Percentiles rank a stretch among this genome's conserved stretches.
Conservation (phyloP, 2,113 vertebrate genomes). For the Mesocricetus auratus region DNA sequence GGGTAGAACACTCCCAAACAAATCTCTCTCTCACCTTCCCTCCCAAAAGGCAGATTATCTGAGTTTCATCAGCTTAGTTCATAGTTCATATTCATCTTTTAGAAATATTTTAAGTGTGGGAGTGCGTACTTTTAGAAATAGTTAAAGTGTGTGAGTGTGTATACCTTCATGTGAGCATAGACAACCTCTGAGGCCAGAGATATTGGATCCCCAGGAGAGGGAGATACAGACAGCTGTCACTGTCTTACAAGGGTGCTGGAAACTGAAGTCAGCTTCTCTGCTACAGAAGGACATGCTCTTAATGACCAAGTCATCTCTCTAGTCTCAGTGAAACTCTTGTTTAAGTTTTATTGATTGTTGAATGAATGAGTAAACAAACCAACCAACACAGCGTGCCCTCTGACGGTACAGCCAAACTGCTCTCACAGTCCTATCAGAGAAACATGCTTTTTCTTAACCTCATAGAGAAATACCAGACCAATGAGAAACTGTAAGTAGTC, state of each 20-base stretch:
- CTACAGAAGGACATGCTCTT: too few species aligned
- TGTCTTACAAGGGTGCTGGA: background rate
- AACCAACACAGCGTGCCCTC: background rate
- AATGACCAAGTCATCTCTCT: background rate
- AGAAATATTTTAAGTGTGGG: background rate
- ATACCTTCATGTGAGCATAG: background rate
- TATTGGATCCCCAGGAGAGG: background rate
- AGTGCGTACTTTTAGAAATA: too few species aligned
- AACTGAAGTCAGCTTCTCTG: background rate
- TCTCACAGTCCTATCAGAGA: background rate
- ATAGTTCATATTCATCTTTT: background rate
- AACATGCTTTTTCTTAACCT: background rate
- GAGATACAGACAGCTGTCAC: background rate
- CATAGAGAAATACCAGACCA: background rate
- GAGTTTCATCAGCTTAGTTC: conserved; percentile 4
- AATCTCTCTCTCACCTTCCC: background rate
- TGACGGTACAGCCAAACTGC: background rate
- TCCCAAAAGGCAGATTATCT: background rate
- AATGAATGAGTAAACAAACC: background rate
- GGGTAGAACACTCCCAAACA: background rate
- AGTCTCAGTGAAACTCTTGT: background rate
- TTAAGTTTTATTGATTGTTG: background rate
- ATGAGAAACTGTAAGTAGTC: background rate
- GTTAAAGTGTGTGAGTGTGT: background rate
- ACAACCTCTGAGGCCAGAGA: background rate